Evolutionary conservation across 1,140 invertebrate genomes (phyloP), one percentile per base, ranked within the genome.

Genomic region (Trichonephila clavipes): DNA sequence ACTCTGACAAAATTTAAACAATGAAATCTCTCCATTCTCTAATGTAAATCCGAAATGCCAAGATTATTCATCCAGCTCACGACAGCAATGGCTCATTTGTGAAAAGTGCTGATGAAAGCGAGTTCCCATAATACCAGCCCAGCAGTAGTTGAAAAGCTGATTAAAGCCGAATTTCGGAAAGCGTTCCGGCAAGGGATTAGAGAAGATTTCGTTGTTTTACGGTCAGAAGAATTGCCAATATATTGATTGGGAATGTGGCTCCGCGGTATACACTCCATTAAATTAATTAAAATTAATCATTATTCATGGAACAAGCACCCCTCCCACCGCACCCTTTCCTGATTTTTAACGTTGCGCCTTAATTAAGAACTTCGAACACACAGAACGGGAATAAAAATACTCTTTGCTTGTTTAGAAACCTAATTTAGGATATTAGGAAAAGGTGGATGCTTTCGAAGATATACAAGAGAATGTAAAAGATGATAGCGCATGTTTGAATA

Each of bases 201-300:
- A 28, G 69, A 34, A 40, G 69, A 77, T 77, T 77, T 77, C 69
- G 34, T 77, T 77, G 69, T 77, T 77, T 77, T 62, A 40, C 86
- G 86, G 59, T 40, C 34, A 59, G 86, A 88, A 88, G 86, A 88
- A 88, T 88, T 40, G 51, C 86, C 86, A 44, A 66, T 88, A 34
- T 88, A 88, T 88, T 40, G 86, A 88, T 88, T 58, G 51, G 62
- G 61, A 85, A 77, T 34, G 69, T n/a, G n/a, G 12, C 14, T 18
- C 28, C 2, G 14, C 12, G 2, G 58, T 8, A 10, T n/a, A 61
- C 61, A 24, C 86, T 88, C 86, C 86, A 88, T 88, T 88, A 88
- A 66, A 88, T 88, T 88, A 88, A 88, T 88, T 88, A 88, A 88
- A 88, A 88, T 88, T 88, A 88, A 88, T 88, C 86, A 88, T 88